Percentiles rank a stretch among this genome's conserved stretches.
Evolutionary conservation across 2,888 invertebrate species (phyloP).

Genomic region (Lacanobia wlatinum): DNA sequence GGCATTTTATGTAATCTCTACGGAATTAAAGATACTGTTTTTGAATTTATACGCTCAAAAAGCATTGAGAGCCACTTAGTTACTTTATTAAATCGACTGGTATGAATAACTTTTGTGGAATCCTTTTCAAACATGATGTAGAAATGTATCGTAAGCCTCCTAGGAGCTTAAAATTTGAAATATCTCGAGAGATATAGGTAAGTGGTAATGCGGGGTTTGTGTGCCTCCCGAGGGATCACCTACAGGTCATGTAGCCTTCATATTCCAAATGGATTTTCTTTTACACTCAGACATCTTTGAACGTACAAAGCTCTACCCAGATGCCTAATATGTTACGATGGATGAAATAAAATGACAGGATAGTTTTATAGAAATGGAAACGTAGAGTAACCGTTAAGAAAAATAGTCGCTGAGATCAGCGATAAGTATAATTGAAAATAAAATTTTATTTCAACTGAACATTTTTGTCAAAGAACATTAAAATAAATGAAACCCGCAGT

Average conservation of each 20-base stretch:
- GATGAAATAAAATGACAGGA: conserved; percentile 46
- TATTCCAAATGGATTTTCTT: conserved; percentile 64
- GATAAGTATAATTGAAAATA: conserved; percentile 61
- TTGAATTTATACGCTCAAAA: not conserved
- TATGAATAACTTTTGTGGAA: conserved; percentile 51
- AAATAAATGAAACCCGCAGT: conserved; percentile 63
- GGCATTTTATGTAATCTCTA: not conserved
- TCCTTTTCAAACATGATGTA: conserved; percentile 53
- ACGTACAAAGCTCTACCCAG: conserved; percentile 47
- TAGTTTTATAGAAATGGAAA: conserved; percentile 36
- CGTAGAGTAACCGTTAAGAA: conserved; percentile 21
- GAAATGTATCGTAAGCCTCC: conserved; percentile 54
- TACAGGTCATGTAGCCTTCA: conserved; percentile 61
- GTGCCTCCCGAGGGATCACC: conserved; percentile 54
- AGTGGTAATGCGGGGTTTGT: conserved; percentile 63
- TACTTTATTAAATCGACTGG: conserved; percentile 28
- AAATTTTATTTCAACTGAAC: conserved; percentile 55
- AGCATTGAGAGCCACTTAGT: conserved; percentile 36
- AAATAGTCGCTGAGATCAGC: conserved; percentile 39
- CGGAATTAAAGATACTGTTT: not conserved
- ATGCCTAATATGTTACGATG: conserved; percentile 39
- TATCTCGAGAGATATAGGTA: conserved; percentile 58
- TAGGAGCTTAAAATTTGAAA: conserved; percentile 52
- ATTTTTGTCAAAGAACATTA: conserved; percentile 62
- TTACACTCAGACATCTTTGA: conserved; percentile 57